A percentile compares a stretch with the other conserved stretches of the same genome.
phyloP scores from a whole-genome alignment of 2,797 vertebrate genomes.

The Lutjanus argentimaculatus region DNA sequence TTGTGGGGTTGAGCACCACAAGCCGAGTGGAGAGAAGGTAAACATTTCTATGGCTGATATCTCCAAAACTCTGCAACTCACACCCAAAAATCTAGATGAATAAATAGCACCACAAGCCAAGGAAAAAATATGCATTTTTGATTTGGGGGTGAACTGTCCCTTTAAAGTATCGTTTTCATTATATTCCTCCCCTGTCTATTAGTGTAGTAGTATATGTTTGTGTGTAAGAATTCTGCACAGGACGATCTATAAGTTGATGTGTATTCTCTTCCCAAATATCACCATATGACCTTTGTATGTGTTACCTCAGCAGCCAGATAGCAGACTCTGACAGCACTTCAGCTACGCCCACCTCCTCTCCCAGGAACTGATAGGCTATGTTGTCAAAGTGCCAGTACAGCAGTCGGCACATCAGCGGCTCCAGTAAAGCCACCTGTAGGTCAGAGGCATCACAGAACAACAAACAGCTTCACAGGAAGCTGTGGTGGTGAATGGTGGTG shows the following conservation, averaged over 20 bases:
- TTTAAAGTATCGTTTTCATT: neutral
- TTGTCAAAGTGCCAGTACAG: conserved; percentile 74
- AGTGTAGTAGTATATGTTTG: neutral
- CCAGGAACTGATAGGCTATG: conserved; percentile 72
- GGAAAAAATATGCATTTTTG: no score
- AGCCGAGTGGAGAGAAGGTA: no score
- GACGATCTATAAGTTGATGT: neutral
- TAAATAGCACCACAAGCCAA: no score
- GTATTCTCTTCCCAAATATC: rapidly evolving
- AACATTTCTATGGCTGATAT: no score
- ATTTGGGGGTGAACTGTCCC: no score
- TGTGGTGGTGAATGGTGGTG: no score
- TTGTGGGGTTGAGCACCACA: no score
- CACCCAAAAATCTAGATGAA: no score
- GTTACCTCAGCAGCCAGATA: conserved; percentile 77
- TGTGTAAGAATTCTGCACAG: neutral
- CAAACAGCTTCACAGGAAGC: neutral
- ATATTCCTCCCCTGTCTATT: neutral
- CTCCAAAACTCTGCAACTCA: no score
- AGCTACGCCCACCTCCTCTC: conserved; percentile 67
- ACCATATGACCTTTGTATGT: neutral
- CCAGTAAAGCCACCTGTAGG: conserved; percentile 68
- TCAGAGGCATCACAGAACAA: conserved; percentile 13
- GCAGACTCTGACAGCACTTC: conserved; percentile 72
- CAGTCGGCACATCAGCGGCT: conserved; percentile 71